Evolutionary conservation across 2,797 vertebrate genomes (phyloP).

Genomic region (Dermochelys coriacea): DNA sequence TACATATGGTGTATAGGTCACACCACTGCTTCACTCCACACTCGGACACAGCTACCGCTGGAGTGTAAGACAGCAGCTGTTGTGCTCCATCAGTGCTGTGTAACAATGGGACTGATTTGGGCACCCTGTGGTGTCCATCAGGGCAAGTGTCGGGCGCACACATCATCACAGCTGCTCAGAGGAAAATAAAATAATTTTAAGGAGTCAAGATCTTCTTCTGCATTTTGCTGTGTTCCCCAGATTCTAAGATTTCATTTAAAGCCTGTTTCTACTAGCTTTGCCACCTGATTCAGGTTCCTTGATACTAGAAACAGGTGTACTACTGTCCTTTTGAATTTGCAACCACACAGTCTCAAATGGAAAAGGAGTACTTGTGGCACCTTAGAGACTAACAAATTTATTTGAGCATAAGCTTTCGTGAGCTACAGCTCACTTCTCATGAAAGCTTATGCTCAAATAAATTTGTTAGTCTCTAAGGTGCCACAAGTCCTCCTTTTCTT

Average conservation of each 20-base stretch:
- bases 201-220: background rate
- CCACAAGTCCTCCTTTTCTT: no score
- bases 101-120: background rate
- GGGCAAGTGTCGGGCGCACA: background rate
- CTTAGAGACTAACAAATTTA: no score
- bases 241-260: background rate
- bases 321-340: background rate
- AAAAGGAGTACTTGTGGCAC: no score
- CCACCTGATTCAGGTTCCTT: background rate
- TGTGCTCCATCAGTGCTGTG: background rate
- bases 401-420: no score
- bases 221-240: background rate
- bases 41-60: background rate
- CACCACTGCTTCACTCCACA: background rate
- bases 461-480: no score
- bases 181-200: background rate
- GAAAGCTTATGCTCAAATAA: no score
- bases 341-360: background rate
- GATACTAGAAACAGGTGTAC: background rate
- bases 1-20: background rate
- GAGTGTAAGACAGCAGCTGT: background rate
- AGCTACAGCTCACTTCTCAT: no score
- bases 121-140: background rate
- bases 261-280: conserved; percentile 1
- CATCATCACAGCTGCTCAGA: background rate